Evolutionary conservation across 2,888 invertebrate species (phyloP).

Genomic region (Drosophila acutilabella): DNA sequence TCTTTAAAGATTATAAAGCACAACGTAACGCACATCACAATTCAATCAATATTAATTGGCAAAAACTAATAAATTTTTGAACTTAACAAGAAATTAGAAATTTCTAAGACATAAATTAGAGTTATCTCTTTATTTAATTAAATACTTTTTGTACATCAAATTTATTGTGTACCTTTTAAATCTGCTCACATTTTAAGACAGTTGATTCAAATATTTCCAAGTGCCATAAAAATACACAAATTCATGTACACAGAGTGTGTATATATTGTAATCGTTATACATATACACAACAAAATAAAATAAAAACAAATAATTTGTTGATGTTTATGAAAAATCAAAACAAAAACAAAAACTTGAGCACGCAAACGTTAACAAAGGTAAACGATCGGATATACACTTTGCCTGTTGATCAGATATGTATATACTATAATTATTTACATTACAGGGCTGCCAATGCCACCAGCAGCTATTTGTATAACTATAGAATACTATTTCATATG

Average conservation of each 20-base stretch:
- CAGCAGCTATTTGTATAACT: not conserved
- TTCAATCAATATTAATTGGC: slow-evolving; percentile 11
- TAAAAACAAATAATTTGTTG: slow-evolving; percentile 3
- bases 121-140: slow-evolving; percentile 6
- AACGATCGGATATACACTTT: slow-evolving; percentile 12
- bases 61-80: slow-evolving; percentile 12
- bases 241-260: not conserved
- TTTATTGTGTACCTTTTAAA: slow-evolving; percentile 16
- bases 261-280: not conserved
- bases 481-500: not conserved
- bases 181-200: slow-evolving; percentile 25
- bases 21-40: slow-evolving; percentile 12
- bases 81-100: not conserved
- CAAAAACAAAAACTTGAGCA: slow-evolving; percentile 1
- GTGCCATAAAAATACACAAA: slow-evolving; percentile 9
- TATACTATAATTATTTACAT: slow-evolving; percentile 4
- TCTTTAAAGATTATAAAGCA: slow-evolving; percentile 24
- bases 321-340: slow-evolving; percentile 10
- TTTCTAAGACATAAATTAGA: too few species aligned
- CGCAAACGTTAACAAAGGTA: slow-evolving; percentile 5
- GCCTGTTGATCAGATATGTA: slow-evolving; percentile 3
- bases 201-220: slow-evolving; percentile 20
- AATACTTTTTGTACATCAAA: not conserved
- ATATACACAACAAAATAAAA: slow-evolving; percentile 6
- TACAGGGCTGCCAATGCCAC: not conserved